These are phyloP conservation scores for Drosophila helvetica DNA, from an alignment of 2,888 invertebrate species.

Conservation along the genomic window DNA sequence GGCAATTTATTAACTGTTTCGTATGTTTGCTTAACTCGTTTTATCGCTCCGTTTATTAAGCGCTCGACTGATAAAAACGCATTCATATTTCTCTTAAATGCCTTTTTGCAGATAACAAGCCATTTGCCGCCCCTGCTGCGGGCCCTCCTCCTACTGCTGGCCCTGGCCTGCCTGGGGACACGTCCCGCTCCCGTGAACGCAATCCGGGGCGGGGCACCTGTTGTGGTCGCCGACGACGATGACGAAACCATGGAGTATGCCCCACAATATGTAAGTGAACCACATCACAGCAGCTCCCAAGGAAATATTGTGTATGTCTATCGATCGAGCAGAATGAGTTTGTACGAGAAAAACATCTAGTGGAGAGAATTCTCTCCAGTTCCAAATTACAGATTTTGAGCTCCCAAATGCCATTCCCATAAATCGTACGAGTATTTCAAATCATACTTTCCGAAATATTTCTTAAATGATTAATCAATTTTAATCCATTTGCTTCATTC, in stretches of 20 bases:
- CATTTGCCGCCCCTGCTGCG: slow-evolving; percentile 31
- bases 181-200: slow-evolving; percentile 50
- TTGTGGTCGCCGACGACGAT: slow-evolving; percentile 62
- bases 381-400: not conserved
- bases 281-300: not conserved
- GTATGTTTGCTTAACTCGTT: slow-evolving; percentile 64
- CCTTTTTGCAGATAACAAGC: slow-evolving; percentile 65
- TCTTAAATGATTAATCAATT: not conserved
- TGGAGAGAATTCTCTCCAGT: not conserved
- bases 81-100: slow-evolving; percentile 74
- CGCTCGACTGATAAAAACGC: slow-evolving; percentile 65
- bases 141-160: slow-evolving; percentile 31
- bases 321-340: slow-evolving; percentile 1
- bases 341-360: too few species aligned
- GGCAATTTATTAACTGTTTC: slow-evolving; percentile 73
- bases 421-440: not conserved
- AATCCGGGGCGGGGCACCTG: slow-evolving; percentile 51
- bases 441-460: too few species aligned
- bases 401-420: not conserved
- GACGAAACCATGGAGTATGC: slow-evolving; percentile 82
- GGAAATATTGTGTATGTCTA: not conserved
- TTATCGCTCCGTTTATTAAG: slow-evolving; percentile 75
- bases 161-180: slow-evolving; percentile 51
- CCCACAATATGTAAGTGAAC: slow-evolving; percentile 81
- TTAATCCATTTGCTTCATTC: slow-evolving; percentile 13